phyloP scores from a whole-genome alignment of 1,140 invertebrate species.

The Whitmania pigra region DNA sequence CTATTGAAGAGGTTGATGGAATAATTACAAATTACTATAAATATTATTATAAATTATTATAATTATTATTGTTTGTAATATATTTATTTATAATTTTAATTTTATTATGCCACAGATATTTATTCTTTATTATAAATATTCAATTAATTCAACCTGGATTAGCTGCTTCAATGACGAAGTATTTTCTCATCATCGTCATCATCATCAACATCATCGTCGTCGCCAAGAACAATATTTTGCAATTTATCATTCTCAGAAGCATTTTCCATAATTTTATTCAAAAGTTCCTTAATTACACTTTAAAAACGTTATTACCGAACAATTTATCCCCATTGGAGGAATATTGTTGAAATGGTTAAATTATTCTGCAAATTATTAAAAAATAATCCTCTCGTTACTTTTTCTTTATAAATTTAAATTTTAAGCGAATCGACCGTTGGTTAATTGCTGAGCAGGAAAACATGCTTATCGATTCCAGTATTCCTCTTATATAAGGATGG shows the following conservation, averaged over 20 bases:
- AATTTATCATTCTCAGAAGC: background rate
- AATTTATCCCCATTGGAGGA: no score
- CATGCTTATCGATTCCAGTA: no score
- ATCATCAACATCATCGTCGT: conserved; percentile 15
- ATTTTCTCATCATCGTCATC: conserved; percentile 15
- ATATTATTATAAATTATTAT: background rate
- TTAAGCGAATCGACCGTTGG: no score
- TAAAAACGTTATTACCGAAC: no score
- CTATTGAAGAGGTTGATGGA: conserved; percentile 41
- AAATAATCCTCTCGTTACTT: no score
- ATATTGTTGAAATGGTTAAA: no score
- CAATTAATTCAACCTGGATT: background rate
- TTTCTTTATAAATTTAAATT: no score
- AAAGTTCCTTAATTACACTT: no score
- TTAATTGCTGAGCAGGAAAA: no score
- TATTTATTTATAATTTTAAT: background rate
- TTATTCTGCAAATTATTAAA: no score
- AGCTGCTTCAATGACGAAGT: background rate
- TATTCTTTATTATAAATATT: background rate
- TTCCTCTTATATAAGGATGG: no score
- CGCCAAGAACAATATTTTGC: background rate
- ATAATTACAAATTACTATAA: background rate
- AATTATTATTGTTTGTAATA: background rate
- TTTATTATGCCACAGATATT: background rate
- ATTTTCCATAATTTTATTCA: background rate